Percentiles rank a stretch among this genome's conserved stretches.
These are phyloP conservation scores for Drosophila willistoni DNA, from an alignment of 1,140 invertebrate species.

Conservation along the genomic window DNA sequence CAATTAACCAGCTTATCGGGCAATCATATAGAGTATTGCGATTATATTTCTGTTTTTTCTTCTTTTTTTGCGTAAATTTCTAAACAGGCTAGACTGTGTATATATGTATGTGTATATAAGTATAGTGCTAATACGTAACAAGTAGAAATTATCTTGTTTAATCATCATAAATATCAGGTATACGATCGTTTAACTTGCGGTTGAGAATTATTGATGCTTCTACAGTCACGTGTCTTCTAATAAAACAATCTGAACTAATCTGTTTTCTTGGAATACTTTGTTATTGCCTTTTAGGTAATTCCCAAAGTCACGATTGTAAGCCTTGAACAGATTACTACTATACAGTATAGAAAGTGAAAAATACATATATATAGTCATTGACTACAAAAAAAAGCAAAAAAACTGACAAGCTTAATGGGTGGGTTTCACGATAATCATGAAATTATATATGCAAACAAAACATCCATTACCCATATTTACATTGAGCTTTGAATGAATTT, in stretches of 20 bases:
- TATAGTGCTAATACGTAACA: neutral
- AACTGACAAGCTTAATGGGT: neutral
- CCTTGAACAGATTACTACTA: neutral
- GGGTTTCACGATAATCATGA: neutral
- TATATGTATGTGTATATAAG: neutral
- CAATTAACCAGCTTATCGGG: constrained; percentile 6
- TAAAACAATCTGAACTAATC: neutral
- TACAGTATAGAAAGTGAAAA: constrained; percentile 12
- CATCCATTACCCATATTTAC: neutral
- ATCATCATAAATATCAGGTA: neutral
- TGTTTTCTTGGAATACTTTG: neutral
- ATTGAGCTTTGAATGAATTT: constrained; percentile 6
- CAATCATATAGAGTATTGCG: neutral
- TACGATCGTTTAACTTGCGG: neutral
- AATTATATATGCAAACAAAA: neutral
- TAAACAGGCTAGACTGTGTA: neutral
- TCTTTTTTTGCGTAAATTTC: neutral
- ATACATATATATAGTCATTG: neutral
- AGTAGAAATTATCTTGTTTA: constrained; percentile 1
- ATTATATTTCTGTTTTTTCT: neutral
- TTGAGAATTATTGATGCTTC: neutral
- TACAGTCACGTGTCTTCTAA: neutral
- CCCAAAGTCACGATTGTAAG: constrained; percentile 8
- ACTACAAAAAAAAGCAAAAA: neutral
- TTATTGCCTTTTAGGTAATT: neutral